phyloP scores from a whole-genome alignment of 2,797 vertebrate genomes.

The Philypnodon macrostomus region DNA sequence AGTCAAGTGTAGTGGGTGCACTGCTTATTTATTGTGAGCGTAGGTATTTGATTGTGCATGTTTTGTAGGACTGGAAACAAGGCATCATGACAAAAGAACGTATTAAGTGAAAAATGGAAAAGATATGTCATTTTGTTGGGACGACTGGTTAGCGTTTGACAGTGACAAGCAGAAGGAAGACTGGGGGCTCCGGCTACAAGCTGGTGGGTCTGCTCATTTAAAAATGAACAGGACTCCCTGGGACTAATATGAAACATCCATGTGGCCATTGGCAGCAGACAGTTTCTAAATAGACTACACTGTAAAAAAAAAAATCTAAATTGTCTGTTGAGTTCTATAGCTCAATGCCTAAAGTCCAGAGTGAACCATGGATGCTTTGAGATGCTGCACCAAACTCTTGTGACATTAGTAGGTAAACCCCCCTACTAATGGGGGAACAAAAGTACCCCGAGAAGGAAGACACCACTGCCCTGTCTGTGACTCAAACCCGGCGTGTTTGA shows the following conservation, averaged over 20 bases:
- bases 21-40: no score
- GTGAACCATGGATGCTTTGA: no score
- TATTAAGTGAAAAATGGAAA: constrained; percentile 67
- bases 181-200: constrained; percentile 22
- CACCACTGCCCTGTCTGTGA: no score
- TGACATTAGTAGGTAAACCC: no score
- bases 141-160: constrained; percentile 63
- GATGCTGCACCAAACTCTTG: no score
- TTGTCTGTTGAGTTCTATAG: no score
- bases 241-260: constrained; percentile 62
- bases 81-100: constrained; percentile 60
- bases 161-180: constrained; percentile 34
- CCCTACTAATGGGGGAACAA: no score
- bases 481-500: no score
- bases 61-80: constrained; percentile 60
- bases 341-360: no score
- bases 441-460: no score
- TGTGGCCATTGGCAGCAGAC: constrained; percentile 58
- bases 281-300: constrained; percentile 26
- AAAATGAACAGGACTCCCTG: constrained; percentile 59
- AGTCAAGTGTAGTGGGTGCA: no score
- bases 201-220: constrained; percentile 48
- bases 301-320: no score
- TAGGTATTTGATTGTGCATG: constrained; percentile 51
- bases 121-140: constrained; percentile 61